Percentiles rank a stretch among this genome's conserved stretches.
These are phyloP conservation scores for Gallinago undulata DNA, from an alignment of 2,113 vertebrate genomes.

Conservation along the genomic window DNA sequence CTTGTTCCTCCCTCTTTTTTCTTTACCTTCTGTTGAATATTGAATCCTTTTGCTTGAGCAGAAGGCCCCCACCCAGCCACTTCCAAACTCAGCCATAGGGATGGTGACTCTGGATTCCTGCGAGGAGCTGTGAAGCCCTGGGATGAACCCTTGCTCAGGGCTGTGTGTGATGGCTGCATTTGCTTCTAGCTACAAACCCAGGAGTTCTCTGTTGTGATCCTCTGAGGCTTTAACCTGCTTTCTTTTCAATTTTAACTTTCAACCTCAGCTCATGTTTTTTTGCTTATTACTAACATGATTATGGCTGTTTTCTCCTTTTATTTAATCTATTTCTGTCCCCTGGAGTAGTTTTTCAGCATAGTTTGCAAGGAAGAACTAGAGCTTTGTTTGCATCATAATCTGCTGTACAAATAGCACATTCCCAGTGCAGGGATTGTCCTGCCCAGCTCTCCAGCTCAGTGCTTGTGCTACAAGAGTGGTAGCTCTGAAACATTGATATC, in stretches of 20 bases:
- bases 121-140: neutral
- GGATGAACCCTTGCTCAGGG: neutral
- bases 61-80: neutral
- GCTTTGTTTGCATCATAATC: neutral
- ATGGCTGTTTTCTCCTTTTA: neutral
- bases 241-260: neutral
- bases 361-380: neutral
- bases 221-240: neutral
- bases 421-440: neutral
- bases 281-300: neutral
- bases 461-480: neutral
- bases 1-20: neutral
- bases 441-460: neutral
- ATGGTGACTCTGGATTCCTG: accelerated
- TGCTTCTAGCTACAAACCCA: neutral
- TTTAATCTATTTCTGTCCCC: neutral
- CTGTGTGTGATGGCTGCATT: accelerated
- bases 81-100: neutral
- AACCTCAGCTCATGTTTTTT: neutral
- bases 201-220: neutral
- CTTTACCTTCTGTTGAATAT: neutral
- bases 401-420: neutral
- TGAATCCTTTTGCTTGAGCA: neutral
- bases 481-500: neutral
- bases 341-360: neutral